Conservation (phyloP, 2,888 invertebrate species). For the Caenorhabditis becei region DNA sequence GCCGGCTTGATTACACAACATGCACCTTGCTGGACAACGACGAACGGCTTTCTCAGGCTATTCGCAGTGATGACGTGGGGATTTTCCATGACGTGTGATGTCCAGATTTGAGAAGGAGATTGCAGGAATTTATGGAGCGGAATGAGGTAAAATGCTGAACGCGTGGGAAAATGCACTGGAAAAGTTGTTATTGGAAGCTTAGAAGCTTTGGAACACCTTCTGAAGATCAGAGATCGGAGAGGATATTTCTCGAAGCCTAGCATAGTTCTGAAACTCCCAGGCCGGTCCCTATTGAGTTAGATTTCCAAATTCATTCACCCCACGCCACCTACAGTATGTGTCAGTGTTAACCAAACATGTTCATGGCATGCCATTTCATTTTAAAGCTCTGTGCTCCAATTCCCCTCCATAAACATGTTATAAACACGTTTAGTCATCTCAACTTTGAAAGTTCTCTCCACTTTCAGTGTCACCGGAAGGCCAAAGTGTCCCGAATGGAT, state of each 20-base stretch:
- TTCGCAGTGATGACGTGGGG: too few relatives aligned
- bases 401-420: background rate
- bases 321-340: background rate
- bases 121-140: too few relatives aligned
- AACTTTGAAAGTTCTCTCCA: background rate
- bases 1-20: background rate
- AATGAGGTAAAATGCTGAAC: too few relatives aligned
- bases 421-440: background rate
- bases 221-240: too few relatives aligned
- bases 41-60: too few relatives aligned
- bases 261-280: background rate
- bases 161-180: too few relatives aligned
- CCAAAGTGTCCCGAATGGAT: conserved; percentile 29
- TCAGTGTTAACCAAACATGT: background rate
- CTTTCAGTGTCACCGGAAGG: conserved; percentile 28
- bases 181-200: too few relatives aligned
- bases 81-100: too few relatives aligned
- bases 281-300: background rate
- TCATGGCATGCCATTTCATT: background rate
- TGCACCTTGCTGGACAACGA: background rate
- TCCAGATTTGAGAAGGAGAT: too few relatives aligned
- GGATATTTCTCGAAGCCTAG: too few relatives aligned
- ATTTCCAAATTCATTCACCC: background rate
- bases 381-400: background rate
- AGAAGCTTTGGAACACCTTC: too few relatives aligned